Percentiles rank a stretch among this genome's conserved stretches.
phyloP scores from a whole-genome alignment of 2,797 vertebrate genomes.

The Prionace glauca region DNA sequence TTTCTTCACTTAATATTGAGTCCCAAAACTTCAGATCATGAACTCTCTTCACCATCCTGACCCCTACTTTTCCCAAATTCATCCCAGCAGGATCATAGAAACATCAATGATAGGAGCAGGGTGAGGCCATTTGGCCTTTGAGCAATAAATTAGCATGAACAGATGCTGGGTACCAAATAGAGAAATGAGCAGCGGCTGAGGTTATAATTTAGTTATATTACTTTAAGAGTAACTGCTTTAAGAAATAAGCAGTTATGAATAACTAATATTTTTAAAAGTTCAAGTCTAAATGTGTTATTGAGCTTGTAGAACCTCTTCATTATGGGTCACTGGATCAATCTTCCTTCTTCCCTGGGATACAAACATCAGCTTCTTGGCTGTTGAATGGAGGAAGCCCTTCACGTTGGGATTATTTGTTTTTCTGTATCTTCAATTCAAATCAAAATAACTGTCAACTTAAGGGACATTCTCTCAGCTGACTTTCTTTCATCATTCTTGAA shows the following conservation, averaged over 20 bases:
- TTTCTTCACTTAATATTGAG: no score
- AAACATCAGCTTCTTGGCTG: background rate
- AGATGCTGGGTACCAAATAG: background rate
- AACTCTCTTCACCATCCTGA: no score
- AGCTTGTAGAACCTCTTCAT: background rate
- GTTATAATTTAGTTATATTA: background rate
- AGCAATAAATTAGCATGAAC: background rate
- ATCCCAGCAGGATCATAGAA: no score
- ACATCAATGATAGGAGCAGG: no score
- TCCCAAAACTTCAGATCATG: no score
- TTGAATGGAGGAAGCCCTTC: background rate
- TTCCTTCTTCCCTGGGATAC: background rate
- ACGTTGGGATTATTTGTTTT: background rate
- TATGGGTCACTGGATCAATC: background rate
- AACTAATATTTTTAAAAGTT: background rate
- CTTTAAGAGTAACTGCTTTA: background rate
- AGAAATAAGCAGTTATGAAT: background rate
- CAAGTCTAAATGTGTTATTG: background rate
- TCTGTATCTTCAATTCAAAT: background rate
- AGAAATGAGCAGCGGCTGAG: background rate
- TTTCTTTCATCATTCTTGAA: background rate
- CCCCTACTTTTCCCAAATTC: no score
- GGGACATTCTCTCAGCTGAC: background rate
- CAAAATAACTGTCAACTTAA: background rate
- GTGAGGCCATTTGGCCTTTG: no score